Percentiles rank a stretch among this genome's conserved stretches.
phyloP scores from a whole-genome alignment of 1,140 invertebrate genomes.

The Holcopasites calliopsidis region DNA sequence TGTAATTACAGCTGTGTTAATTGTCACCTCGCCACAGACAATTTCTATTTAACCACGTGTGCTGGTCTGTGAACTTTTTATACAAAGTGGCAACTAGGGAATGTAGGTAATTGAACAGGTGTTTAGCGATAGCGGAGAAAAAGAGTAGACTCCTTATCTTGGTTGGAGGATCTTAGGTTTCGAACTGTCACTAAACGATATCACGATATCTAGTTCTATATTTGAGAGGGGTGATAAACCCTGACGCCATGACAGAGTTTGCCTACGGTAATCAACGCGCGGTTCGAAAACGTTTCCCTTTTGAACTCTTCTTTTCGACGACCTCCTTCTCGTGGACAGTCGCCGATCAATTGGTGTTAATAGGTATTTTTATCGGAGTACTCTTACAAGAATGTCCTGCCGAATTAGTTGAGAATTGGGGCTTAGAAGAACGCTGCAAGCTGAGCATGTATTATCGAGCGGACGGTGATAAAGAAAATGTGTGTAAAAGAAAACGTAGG shows the following conservation, averaged over 20 bases:
- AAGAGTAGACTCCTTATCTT: not conserved
- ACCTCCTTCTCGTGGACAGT: not conserved
- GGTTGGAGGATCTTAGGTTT: not conserved
- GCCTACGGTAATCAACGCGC: conserved; percentile 13
- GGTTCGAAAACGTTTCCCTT: conserved; percentile 15
- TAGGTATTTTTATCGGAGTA: not conserved
- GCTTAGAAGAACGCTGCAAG: not conserved
- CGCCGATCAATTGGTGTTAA: too few species aligned
- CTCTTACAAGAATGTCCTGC: not conserved
- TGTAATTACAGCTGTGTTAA: too few species aligned
- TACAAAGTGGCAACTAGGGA: too few species aligned
- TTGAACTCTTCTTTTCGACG: not conserved
- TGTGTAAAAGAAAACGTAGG: not conserved
- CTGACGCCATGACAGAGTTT: conserved; percentile 10
- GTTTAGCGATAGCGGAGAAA: not conserved
- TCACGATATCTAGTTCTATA: conserved; percentile 41
- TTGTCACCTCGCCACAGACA: too few species aligned
- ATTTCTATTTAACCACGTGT: too few species aligned
- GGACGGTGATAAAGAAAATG: not conserved
- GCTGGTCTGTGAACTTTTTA: too few species aligned
- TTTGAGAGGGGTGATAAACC: conserved; percentile 42
- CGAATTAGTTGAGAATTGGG: not conserved
- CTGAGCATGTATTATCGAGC: not conserved
- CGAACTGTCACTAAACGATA: conserved; percentile 33
- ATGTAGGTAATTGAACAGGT: not conserved